Evolutionary conservation across 1,140 invertebrate genomes (phyloP).

Genomic region (Drosophila triauraria): DNA sequence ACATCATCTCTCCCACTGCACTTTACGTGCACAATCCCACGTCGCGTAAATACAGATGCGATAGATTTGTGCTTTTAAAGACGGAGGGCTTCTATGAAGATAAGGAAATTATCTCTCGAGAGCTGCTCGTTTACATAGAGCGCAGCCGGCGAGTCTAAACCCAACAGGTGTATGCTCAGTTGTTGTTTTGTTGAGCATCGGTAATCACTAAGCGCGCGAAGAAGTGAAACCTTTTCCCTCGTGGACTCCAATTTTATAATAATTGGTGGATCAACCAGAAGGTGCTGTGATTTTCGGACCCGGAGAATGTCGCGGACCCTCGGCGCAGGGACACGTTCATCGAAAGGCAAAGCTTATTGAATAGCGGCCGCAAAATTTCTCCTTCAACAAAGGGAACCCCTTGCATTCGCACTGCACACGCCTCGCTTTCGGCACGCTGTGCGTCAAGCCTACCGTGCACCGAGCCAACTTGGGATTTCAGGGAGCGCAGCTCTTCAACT

Average conservation of each 20-base stretch:
- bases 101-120: neutral
- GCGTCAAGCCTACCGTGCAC: neutral
- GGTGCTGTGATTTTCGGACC: neutral
- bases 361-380: neutral
- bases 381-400: neutral
- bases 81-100: neutral
- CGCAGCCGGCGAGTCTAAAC: neutral
- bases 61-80: neutral
- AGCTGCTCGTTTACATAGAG: neutral
- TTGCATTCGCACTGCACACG: neutral
- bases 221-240: neutral
- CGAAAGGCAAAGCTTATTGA: neutral
- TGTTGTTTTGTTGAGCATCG: neutral
- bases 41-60: neutral
- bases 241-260: neutral
- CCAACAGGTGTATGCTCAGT: neutral
- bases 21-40: neutral
- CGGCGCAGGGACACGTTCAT: neutral
- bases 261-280: neutral
- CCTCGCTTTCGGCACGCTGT: neutral
- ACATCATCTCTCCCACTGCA: neutral
- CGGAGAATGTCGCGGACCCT: neutral
- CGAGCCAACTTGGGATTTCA: no score
- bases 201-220: neutral
- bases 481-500: no score